Base-by-base conservation (phyloP, 1,140 invertebrate species). In the Diorhabda carinulata region DNA sequence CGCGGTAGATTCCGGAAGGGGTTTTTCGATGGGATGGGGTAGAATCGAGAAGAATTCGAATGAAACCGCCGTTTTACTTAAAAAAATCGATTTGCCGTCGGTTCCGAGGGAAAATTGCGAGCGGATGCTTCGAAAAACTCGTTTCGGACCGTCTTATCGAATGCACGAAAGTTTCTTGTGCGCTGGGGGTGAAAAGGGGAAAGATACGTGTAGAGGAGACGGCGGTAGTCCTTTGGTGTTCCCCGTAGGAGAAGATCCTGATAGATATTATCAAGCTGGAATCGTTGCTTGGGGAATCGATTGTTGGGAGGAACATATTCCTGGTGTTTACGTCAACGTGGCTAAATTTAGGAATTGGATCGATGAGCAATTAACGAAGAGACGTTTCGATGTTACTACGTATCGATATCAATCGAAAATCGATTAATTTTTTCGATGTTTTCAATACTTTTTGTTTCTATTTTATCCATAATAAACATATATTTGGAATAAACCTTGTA, bases 111-210 rank as follows among this genome's bases (percentile, higher is more conserved):
- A 78, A 2, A 70, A 71, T 1, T 93, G 91, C 70, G 82, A 91
- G 74, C 73, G 79, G 0, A 73, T 81, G 47, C 73, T 90, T 5
- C 78, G 86, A 40, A 81, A 80, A 59, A 90, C 89, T 0, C 78
- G 87, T 8, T 78, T 91, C 2, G 88, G 90, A 1, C 77, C 79
- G 5, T 78, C 83, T 68, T 93, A 91, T 74, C 73, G 84, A 45
- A 79, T 94, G 7, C 85, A 92, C 75, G 73, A 83, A 0, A 87
- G 86, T 44, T 92, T 93, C 78, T 84, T 92, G 68, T 94, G 92
- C 77, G 92, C 92, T 0, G 91, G 90, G 2, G 91, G 91, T 0
- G 84, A 87, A 74, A 74, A 79, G 47, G 87, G 84, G 9, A 83
- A 84, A 74, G 89, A 91, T 75, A 87, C 88, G 0, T 91, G 89